phyloP scores from a whole-genome alignment of 35 echinoderm and acorn worm genomes.

The Lytechinus pictus region DNA sequence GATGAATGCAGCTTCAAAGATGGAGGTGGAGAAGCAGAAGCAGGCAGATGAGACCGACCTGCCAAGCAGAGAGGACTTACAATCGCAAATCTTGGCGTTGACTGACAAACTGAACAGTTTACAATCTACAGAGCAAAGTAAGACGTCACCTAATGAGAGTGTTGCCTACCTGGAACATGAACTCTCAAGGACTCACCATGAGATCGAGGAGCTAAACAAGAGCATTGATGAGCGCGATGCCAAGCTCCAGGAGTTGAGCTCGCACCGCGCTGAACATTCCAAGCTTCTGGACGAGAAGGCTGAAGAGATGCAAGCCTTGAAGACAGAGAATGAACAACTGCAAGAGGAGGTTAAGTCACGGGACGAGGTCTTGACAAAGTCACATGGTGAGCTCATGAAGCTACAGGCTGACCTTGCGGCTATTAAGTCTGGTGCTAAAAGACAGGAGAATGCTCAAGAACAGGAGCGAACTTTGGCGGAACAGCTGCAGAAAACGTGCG shows the following conservation, averaged over 20 bases:
- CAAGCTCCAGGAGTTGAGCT: constrained; percentile 28
- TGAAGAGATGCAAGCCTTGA: constrained; percentile 39
- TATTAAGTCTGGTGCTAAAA: neutral
- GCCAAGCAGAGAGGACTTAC: neutral
- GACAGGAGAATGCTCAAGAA: constrained; percentile 48
- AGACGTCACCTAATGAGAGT: neutral
- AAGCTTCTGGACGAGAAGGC: constrained; percentile 33
- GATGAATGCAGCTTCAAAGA: neutral
- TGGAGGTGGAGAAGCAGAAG: no score
- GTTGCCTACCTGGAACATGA: constrained; percentile 32
- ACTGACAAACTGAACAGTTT: constrained; percentile 22
- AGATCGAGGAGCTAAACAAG: constrained; percentile 42
- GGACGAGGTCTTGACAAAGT: constrained; percentile 25
- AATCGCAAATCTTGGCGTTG: neutral
- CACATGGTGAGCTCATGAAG: constrained; percentile 42
- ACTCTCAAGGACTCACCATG: constrained; percentile 29
- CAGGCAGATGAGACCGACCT: neutral
- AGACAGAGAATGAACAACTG: constrained; percentile 50
- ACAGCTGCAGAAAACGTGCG: constrained; percentile 65
- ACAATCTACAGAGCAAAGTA: neutral
- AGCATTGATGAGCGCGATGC: constrained; percentile 33
- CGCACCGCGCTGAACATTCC: constrained; percentile 1
- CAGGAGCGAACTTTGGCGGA: constrained; percentile 62
- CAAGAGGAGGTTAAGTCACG: constrained; percentile 42
- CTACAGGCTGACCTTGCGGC: neutral